Percentiles rank a stretch among this genome's conserved stretches.
These are phyloP conservation scores for Eupithecia dodoneata DNA, from an alignment of 2,888 invertebrate species.

Conservation along the genomic window DNA sequence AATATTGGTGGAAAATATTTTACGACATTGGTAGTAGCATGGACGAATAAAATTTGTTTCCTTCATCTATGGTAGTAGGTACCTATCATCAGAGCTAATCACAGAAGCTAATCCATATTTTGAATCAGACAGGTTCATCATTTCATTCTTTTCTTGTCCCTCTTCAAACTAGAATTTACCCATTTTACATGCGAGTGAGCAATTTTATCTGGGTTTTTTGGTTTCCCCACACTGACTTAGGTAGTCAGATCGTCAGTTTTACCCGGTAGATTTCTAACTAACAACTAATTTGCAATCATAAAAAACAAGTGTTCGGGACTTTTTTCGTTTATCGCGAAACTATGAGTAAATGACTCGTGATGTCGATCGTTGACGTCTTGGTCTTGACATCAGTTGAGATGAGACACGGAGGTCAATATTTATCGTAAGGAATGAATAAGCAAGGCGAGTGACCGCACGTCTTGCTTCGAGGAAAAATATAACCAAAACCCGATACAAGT, in stretches of 20 bases:
- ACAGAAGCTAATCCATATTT: too few relatives aligned
- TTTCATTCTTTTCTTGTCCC: too few relatives aligned
- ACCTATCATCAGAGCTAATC: too few relatives aligned
- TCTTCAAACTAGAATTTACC: too few relatives aligned
- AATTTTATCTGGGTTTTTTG: not conserved
- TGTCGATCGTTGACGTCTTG: not conserved
- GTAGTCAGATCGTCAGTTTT: not conserved
- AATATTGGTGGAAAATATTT: too few relatives aligned
- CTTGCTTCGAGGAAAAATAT: not conserved
- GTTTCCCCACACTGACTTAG: not conserved
- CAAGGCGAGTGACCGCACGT: not conserved
- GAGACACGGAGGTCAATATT: conserved; percentile 5
- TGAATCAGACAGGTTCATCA: too few relatives aligned
- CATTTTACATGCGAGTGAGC: too few relatives aligned
- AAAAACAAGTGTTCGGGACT: not conserved
- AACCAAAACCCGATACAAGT: not conserved
- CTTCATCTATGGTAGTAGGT: too few relatives aligned
- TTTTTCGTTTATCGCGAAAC: conserved; percentile 5
- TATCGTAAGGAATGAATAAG: not conserved
- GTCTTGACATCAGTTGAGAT: conserved; percentile 13
- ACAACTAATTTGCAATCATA: not conserved
- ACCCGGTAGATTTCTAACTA: not conserved
- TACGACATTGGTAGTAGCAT: too few relatives aligned
- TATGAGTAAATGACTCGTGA: conserved; percentile 8
- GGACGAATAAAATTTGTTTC: too few relatives aligned